These are phyloP conservation scores for Acropora yongei DNA, from an alignment of 64 coral and sea anemone genomes.

Conservation along the genomic window DNA sequence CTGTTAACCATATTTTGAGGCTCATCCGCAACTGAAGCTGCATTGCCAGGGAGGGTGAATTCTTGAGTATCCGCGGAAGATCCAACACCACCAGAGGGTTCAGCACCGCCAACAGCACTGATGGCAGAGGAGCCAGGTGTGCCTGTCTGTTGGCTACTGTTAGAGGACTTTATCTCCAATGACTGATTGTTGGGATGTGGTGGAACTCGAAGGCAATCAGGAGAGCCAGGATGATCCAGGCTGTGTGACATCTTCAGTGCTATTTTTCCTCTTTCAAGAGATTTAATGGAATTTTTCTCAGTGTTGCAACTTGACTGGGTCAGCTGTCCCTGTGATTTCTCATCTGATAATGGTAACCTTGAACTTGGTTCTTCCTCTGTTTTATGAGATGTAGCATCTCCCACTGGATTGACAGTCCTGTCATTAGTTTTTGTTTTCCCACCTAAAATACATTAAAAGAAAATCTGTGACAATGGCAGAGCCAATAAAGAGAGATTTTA, in stretches of 20 bases:
- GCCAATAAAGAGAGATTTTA: no score
- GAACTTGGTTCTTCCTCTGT: background rate
- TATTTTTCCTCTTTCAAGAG: background rate
- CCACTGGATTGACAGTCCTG: background rate
- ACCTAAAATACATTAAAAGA: background rate
- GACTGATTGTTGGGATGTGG: background rate
- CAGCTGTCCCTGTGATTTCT: background rate
- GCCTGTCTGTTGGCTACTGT: background rate
- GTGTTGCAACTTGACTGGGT: no score
- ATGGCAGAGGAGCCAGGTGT: background rate
- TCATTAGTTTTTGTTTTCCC: background rate
- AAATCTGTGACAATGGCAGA: background rate
- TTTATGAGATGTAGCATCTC: background rate
- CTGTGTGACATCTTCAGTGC: background rate
- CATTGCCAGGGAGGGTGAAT: no score
- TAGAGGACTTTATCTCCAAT: background rate
- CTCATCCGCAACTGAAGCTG: background rate
- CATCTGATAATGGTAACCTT: background rate
- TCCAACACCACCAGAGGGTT: background rate
- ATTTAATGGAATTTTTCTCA: background rate
- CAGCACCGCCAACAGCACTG: background rate
- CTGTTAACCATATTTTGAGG: background rate
- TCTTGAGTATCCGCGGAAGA: no score
- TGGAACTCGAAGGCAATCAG: background rate
- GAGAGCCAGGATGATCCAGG: conserved; percentile 1